These are phyloP conservation scores for Acleris cristana DNA, from an alignment of 2,888 invertebrate genomes.

Conservation along the genomic window DNA sequence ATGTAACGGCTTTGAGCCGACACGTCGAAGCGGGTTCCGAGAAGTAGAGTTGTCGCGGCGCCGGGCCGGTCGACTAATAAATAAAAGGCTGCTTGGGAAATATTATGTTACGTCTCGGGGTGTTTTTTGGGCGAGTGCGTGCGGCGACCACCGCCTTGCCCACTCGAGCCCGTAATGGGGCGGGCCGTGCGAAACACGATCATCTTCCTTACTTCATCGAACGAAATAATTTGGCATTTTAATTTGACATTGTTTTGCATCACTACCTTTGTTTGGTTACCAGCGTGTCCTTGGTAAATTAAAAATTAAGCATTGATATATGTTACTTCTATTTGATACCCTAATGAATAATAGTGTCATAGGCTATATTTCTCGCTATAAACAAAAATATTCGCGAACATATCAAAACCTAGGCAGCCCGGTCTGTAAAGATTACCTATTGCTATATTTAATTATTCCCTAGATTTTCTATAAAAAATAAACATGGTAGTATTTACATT, in stretches of 20 bases:
- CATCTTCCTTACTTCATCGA: constrained; percentile 38
- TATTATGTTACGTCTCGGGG: constrained; percentile 81
- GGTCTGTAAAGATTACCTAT: no score
- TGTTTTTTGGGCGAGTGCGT: constrained; percentile 72
- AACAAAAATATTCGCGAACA: no score
- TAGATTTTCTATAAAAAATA: no score
- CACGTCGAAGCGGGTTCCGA: constrained; percentile 73
- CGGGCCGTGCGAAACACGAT: constrained; percentile 55
- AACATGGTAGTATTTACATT: no score
- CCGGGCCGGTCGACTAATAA: constrained; percentile 74
- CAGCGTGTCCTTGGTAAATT: no score
- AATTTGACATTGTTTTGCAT: constrained; percentile 27
- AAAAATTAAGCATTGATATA: no score
- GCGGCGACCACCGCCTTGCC: constrained; percentile 63
- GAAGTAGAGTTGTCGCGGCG: constrained; percentile 80
- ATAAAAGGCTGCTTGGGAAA: constrained; percentile 82
- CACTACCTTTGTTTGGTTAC: background rate
- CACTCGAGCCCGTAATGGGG: constrained; percentile 68
- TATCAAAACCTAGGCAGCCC: no score
- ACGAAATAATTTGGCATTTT: constrained; percentile 41
- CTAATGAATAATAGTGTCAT: no score
- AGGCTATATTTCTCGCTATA: no score
- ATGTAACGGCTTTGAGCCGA: constrained; percentile 78
- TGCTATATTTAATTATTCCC: no score
- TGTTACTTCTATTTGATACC: no score